A percentile compares a stretch with the other conserved stretches of the same genome.
phyloP scores from a whole-genome alignment of 2,797 vertebrate species.

The Clarias pachynema region DNA sequence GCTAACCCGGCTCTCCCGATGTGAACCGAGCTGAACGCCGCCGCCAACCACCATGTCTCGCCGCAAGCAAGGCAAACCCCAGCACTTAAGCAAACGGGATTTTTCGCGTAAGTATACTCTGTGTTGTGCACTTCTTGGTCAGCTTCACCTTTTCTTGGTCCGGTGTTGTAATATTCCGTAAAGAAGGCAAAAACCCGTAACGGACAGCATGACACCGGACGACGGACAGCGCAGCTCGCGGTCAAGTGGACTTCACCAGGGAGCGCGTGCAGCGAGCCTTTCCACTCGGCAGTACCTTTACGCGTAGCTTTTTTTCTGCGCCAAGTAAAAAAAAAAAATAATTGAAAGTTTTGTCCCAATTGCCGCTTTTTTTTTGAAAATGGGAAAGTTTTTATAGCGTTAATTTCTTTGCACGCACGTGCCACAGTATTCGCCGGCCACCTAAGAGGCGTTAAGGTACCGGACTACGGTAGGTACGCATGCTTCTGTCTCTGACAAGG shows the following conservation, averaged over 20 bases:
- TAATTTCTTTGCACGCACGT: constrained; percentile 60
- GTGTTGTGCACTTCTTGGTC: constrained; percentile 60
- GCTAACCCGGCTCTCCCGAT: constrained; percentile 96
- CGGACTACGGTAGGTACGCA: constrained; percentile 62
- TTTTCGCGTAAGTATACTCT: constrained; percentile 95
- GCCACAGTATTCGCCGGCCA: constrained; percentile 65
- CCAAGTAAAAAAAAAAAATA: constrained; percentile 37
- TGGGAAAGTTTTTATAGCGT: constrained; percentile 57
- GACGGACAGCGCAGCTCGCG: constrained; percentile 65
- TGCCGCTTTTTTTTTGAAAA: constrained; percentile 43
- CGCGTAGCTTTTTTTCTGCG: constrained; percentile 58
- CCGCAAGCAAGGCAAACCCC: constrained; percentile 91
- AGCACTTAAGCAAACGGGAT: constrained; percentile 93
- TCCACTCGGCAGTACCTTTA: constrained; percentile 55
- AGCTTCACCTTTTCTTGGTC: constrained; percentile 54
- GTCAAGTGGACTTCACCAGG: constrained; percentile 77
- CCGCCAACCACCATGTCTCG: constrained; percentile 90
- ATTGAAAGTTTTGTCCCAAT: constrained; percentile 39
- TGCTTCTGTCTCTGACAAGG: constrained; percentile 52
- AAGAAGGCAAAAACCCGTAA: constrained; percentile 39
- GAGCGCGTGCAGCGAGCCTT: constrained; percentile 65
- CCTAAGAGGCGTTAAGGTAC: constrained; percentile 64
- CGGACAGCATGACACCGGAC: constrained; percentile 57
- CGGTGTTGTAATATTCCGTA: constrained; percentile 64
- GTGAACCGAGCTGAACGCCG: constrained; percentile 93